A percentile compares a stretch with the other conserved stretches of the same genome.
These are phyloP conservation scores for Sisyra nigra DNA, from an alignment of 2,888 invertebrate genomes.

Conservation along the genomic window DNA sequence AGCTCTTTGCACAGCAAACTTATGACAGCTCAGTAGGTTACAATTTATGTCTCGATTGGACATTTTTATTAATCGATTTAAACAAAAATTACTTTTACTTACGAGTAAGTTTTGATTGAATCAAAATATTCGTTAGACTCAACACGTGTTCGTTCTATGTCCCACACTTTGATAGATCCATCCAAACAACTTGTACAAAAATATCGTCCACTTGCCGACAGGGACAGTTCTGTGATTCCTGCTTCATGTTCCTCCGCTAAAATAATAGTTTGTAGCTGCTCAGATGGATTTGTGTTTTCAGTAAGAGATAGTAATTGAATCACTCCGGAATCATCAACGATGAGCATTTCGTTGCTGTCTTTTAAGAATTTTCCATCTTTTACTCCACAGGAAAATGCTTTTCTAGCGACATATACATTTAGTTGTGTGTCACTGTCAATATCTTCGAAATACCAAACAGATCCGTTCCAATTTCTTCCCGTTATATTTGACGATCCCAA, in stretches of 20 bases:
- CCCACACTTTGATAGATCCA: constrained; percentile 2
- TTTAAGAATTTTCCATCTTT: constrained; percentile 3
- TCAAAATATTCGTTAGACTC: constrained; percentile 5
- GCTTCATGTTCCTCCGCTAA: constrained; percentile 4
- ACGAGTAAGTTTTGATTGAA: constrained; percentile 1
- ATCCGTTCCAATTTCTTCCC: constrained; percentile 43
- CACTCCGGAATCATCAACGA: constrained; percentile 3
- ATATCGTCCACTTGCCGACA: neutral
- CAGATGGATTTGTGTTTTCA: neutral
- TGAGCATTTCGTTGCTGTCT: neutral
- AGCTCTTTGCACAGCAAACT: no score
- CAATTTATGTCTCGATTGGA: no score
- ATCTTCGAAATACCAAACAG: constrained; percentile 33
- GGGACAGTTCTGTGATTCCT: neutral
- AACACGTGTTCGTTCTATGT: constrained; percentile 1
- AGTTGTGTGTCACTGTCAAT: constrained; percentile 22
- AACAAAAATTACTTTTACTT: neutral
- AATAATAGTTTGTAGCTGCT: neutral
- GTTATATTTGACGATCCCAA: constrained; percentile 40
- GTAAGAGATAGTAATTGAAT: neutral
- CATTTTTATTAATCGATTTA: no score
- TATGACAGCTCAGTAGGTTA: no score
- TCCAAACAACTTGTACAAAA: neutral
- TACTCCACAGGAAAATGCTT: neutral
- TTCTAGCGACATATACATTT: constrained; percentile 18